Conservation (phyloP, 2,113 vertebrate genomes). For the Electrona antarctica region DNA sequence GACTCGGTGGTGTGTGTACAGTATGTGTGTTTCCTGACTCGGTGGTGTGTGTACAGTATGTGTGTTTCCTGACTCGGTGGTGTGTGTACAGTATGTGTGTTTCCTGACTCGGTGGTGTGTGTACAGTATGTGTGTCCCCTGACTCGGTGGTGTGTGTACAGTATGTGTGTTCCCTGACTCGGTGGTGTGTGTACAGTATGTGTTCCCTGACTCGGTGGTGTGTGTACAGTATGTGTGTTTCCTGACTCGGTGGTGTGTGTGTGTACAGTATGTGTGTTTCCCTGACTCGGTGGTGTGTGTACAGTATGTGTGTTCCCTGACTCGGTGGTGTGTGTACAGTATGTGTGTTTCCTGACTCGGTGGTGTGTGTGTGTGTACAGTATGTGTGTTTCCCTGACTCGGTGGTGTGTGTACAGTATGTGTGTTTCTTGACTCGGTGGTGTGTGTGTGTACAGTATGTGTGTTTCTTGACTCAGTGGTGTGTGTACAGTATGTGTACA, state of each 20-base stretch:
- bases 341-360: neutral
- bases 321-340: neutral
- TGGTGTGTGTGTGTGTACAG: neutral
- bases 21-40: neutral
- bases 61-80: neutral
- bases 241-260: neutral
- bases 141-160: neutral
- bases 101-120: neutral
- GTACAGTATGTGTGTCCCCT: neutral
- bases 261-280: neutral
- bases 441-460: neutral
- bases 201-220: too few species aligned
- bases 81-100: neutral
- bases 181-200: neutral
- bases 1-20: neutral
- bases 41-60: neutral
- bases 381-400: neutral
- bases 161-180: neutral
- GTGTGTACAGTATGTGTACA: neutral
- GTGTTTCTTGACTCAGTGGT: slow-evolving; percentile 2
- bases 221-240: neutral
- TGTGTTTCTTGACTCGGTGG: slow-evolving; percentile 1
- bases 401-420: neutral
- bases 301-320: neutral
- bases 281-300: neutral